Evolutionary conservation across 2,888 invertebrate species (phyloP).

Genomic region (Apotomis capreana): DNA sequence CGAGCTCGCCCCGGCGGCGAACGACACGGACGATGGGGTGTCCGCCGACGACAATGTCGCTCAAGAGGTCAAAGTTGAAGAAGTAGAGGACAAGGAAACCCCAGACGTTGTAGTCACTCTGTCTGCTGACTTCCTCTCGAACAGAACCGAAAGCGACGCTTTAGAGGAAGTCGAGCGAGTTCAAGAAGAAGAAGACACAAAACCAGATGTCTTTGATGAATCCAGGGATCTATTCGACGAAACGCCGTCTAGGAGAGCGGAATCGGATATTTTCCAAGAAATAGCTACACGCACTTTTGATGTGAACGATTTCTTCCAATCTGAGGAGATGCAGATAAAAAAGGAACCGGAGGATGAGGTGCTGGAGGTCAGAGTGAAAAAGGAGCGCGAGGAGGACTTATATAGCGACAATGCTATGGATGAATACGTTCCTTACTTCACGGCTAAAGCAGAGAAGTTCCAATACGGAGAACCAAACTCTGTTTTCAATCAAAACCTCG

Average conservation of each 20-base stretch:
- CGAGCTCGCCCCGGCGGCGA: constrained; percentile 62
- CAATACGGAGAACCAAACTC: constrained; percentile 71
- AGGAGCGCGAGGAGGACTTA: constrained; percentile 67
- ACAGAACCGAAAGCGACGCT: constrained; percentile 68
- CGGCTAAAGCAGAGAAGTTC: constrained; percentile 65
- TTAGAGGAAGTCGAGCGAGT: constrained; percentile 70
- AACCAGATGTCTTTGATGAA: constrained; percentile 6
- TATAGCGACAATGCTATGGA: constrained; percentile 78
- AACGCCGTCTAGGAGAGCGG: constrained; percentile 40
- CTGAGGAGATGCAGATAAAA: constrained; percentile 74
- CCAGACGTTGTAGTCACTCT: constrained; percentile 73
- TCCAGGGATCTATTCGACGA: constrained; percentile 3
- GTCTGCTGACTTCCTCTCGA: constrained; percentile 68
- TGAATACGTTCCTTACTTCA: constrained; percentile 74
- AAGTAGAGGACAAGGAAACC: constrained; percentile 61
- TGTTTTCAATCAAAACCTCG: constrained; percentile 83
- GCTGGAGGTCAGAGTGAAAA: constrained; percentile 65
- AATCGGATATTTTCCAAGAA: constrained; percentile 72
- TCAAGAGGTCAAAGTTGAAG: constrained; percentile 74
- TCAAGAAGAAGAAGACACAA: constrained; percentile 1
- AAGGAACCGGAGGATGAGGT: constrained; percentile 60
- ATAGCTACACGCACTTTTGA: constrained; percentile 74
- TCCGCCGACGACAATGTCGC: constrained; percentile 78
- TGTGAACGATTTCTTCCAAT: constrained; percentile 72
- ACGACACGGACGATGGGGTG: constrained; percentile 62